Evolutionary conservation across 2,797 vertebrate species (phyloP).

Genomic region (Cossypha dichroa): DNA sequence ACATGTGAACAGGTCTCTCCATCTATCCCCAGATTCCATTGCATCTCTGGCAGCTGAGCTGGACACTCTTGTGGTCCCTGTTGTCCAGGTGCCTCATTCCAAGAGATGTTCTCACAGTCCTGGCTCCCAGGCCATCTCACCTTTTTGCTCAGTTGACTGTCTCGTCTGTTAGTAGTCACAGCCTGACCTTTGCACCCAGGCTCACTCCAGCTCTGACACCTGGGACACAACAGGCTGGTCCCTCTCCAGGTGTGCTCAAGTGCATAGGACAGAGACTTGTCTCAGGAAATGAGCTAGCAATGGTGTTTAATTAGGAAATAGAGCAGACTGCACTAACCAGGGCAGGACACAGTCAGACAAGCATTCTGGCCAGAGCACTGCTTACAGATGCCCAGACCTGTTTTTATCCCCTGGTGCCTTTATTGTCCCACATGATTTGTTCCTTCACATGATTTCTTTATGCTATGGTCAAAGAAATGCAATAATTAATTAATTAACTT

Average conservation of each 20-base stretch:
- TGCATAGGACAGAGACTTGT: not conserved
- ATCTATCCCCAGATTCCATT: not conserved
- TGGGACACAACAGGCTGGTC: not conserved
- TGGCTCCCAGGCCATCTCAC: not conserved
- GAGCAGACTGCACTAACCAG: not conserved
- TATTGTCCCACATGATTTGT: not conserved
- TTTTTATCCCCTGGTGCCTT: not conserved
- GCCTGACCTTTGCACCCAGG: not conserved
- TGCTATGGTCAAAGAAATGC: not conserved
- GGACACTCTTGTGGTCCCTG: not conserved
- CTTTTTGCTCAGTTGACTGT: not conserved
- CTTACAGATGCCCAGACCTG: not conserved
- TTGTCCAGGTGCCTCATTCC: not conserved
- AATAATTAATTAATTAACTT: not conserved
- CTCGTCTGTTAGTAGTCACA: not conserved
- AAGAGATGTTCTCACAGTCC: rapidly evolving
- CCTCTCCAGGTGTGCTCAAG: not conserved
- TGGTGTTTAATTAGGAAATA: not conserved
- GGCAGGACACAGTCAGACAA: not conserved
- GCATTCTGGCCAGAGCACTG: not conserved
- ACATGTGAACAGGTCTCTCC: not conserved
- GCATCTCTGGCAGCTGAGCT: not conserved
- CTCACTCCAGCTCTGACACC: not conserved
- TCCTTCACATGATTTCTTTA: not conserved
- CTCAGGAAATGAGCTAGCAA: not conserved